Conservation (phyloP, 2,797 vertebrate species). For the Sardinella longiceps region DNA sequence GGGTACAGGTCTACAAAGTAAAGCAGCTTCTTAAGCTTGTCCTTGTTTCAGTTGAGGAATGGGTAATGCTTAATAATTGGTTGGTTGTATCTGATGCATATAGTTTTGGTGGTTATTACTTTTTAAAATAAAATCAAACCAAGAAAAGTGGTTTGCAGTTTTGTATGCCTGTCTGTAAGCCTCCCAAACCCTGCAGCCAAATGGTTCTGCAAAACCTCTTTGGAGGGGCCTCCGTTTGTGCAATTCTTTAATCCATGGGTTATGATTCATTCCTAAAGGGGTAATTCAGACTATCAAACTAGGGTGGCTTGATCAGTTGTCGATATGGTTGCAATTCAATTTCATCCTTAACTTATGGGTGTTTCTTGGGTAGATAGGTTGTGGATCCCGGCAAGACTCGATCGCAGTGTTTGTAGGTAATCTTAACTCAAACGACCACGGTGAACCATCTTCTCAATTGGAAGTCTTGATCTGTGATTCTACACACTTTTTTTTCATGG, state of each 20-base stretch:
- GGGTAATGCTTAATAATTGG: conserved; percentile 65
- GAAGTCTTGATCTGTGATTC: conserved; percentile 57
- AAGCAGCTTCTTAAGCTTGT: conserved; percentile 81
- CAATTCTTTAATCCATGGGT: not conserved
- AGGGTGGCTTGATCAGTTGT: conserved; percentile 59
- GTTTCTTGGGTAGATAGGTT: conserved; percentile 53
- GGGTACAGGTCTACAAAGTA: conserved; percentile 88
- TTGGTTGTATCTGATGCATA: conserved; percentile 64
- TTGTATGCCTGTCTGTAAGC: conserved; percentile 15
- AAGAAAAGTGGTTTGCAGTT: conserved; percentile 11
- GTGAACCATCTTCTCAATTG: conserved; percentile 57
- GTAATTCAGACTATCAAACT: not conserved
- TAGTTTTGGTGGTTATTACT: conserved; percentile 56
- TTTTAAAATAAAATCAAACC: conserved; percentile 56
- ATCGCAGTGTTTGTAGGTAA: conserved; percentile 57
- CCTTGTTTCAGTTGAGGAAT: conserved; percentile 73
- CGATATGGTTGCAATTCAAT: conserved; percentile 52
- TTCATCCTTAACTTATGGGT: conserved; percentile 11
- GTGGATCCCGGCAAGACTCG: conserved; percentile 45
- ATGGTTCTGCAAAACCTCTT: conserved; percentile 7
- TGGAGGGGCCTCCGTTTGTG: not conserved
- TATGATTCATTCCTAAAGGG: conserved; percentile 8
- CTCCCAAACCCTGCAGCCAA: conserved; percentile 12
- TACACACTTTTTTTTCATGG: not conserved
- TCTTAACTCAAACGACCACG: conserved; percentile 61